phyloP scores from a whole-genome alignment of 1,140 invertebrate species.

The Chrysopa pallens region DNA sequence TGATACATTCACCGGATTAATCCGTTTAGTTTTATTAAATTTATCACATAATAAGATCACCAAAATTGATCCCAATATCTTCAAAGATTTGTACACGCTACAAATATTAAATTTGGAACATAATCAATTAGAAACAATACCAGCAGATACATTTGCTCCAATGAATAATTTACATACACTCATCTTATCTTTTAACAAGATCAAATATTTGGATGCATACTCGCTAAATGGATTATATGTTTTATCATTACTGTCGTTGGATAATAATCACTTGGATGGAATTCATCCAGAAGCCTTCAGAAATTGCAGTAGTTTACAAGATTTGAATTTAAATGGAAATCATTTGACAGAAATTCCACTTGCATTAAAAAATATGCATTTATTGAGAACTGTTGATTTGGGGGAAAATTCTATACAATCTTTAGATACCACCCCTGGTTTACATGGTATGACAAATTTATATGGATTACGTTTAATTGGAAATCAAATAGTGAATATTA shows the following conservation, averaged over 20 bases:
- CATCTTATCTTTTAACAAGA: constrained; percentile 58
- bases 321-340: constrained; percentile 75
- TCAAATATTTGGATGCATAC: constrained; percentile 55
- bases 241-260: constrained; percentile 54
- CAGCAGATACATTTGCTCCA: constrained; percentile 59
- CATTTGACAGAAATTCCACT: constrained; percentile 57
- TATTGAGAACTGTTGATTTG: constrained; percentile 65
- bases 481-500: constrained; percentile 74
- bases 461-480: constrained; percentile 72
- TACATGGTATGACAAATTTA: constrained; percentile 58
- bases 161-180: constrained; percentile 72
- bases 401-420: constrained; percentile 65
- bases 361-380: constrained; percentile 49
- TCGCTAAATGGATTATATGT: constrained; percentile 64
- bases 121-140: constrained; percentile 61
- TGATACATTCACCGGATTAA: constrained; percentile 69
- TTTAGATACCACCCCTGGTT: constrained; percentile 56
- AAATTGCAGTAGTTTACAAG: constrained; percentile 65
- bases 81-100: constrained; percentile 61
- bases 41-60: constrained; percentile 69
- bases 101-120: constrained; percentile 66
- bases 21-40: constrained; percentile 68
- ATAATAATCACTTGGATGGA: constrained; percentile 58
- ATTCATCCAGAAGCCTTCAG: constrained; percentile 64
- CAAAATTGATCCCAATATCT: constrained; percentile 60